Base-by-base conservation (phyloP, 1,140 invertebrate genomes). In the Drosophila orosa region DNA sequence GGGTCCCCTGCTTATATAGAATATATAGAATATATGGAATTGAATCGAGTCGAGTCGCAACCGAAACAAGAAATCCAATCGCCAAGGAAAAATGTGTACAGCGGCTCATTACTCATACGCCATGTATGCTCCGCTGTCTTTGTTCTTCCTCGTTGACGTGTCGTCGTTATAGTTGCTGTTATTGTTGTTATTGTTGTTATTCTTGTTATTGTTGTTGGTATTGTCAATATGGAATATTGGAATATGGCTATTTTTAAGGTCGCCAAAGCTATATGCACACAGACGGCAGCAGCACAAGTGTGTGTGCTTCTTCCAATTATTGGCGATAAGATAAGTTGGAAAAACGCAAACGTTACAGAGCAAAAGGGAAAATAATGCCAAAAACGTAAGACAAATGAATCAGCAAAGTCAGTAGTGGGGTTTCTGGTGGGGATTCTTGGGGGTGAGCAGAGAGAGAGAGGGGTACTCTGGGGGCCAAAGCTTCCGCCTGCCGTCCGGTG, bases 201-300 rank as follows among this genome's bases (percentile, higher is more conserved):
- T 33, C 4, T n/a, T 35, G 5, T 45, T 57, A 5, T 48, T 19
- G 39, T 33, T 47, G n/a, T 65, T 65, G 27, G 13, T 58, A 25
- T 74, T 74, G 40, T 74, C 42, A 68, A 76, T 67, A 54, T 57
- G 72, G 72, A 27, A 72, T 57, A 58, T 52, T 52, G 76, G 47
- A 79, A 79, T 81, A 79, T 81, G 78, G 59, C 71, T 78, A 68
- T 79, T 72, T 86, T 85, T 82, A 85, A 86, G 82, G 82, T 85
- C 83, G 45, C 33, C 60, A 24, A 35, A 68, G 63, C 61, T 63
- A 60, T 61, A 60, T 58, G 56, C 22, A 63, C 52, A 55, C 31
- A 37, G 13, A 29, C 35, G 61, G n/a, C 24, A 27, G 33, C 17
- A 17, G n/a, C n/a, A n/a, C n/a, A 35, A 15, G 44, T 27, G 19